Base-by-base conservation (phyloP, 2,113 vertebrate species). In the Plecotus auritus region DNA sequence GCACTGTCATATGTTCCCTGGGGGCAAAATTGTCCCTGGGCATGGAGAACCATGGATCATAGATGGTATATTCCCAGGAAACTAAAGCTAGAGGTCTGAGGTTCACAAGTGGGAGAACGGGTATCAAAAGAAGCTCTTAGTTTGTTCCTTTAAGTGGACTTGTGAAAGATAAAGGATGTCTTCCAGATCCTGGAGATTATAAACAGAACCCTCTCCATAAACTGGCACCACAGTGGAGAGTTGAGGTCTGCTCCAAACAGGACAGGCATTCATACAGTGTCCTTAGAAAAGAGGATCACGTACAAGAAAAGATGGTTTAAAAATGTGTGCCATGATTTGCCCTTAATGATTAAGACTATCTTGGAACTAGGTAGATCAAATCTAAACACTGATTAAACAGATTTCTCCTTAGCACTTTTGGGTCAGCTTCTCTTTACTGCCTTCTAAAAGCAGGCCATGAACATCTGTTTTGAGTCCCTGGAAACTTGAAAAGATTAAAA, bases 401-500 rank as follows among this genome's bases (percentile, higher is more conserved):
- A 76, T 73, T 87, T 95, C 61, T 93, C 64, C 59, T 70, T 70
- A 91, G 56, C 69, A 87, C 18, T 32, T 92, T 45, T 23, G 85
- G 78, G 91, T 84, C 89, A 93, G 32, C 45, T 84, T 96, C n/a
- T 89, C 23, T 93, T 89, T 49, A 69, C 81, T 70, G 67, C 82
- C n/a, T 84, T 10, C 59, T 77, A 95, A 95, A 74, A 54, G 1
- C 51, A 94, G 85, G 51, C 89, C 32, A 67, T 66, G 87, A 91
- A 92, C 59, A 94, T 96, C 93, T 97, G 95, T 78, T 93, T 85
- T 82, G 67, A 95, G 95, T 73, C 88, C 78, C 94, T 42, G 66
- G 91, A 96, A 96, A 95, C 88, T 89, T 94, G 80, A 91, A 95
- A 92, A 95, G 85, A 95, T 89, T 88, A 93, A 95, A 96, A 91